Percentiles rank a stretch among this genome's conserved stretches.
These are phyloP conservation scores for Mizuhopecten yessoensis DNA, from an alignment of 1,140 invertebrate species.

Conservation along the genomic window DNA sequence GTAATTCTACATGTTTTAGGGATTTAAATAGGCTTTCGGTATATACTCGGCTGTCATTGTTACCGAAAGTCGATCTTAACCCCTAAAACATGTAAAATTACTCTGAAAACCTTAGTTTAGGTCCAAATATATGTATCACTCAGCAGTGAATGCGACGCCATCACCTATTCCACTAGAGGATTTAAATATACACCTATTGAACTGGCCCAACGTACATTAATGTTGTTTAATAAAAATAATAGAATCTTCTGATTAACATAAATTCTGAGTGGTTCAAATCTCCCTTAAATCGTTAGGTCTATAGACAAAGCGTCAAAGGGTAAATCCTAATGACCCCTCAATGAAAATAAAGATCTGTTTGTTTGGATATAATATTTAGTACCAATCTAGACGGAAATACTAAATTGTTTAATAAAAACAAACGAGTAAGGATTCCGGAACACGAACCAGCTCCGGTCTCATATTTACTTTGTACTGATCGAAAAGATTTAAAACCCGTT, in stretches of 20 bases:
- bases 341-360: conserved; percentile 36
- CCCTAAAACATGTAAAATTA: too few species aligned
- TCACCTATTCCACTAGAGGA: too few species aligned
- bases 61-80: too few species aligned
- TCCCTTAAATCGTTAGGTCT: background rate
- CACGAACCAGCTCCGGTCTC: conserved; percentile 36
- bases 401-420: conserved; percentile 40
- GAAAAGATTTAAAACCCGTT: conserved; percentile 24
- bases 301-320: background rate
- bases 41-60: too few species aligned
- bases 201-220: background rate
- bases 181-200: background rate
- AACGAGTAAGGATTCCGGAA: conserved; percentile 37
- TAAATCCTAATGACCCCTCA: conserved; percentile 1
- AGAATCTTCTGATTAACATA: conserved; percentile 11
- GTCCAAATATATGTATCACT: too few species aligned
- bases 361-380: conserved; percentile 34
- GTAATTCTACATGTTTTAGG: too few species aligned
- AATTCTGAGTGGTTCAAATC: background rate
- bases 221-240: conserved; percentile 12
- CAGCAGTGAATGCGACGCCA: too few species aligned
- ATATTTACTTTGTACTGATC: conserved; percentile 36
- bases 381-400: background rate
- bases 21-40: too few species aligned
- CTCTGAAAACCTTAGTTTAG: too few species aligned